A percentile compares a stretch with the other conserved stretches of the same genome.
Conservation (phyloP, 2,113 vertebrate species). For the Mandrillus leucophaeus region DNA sequence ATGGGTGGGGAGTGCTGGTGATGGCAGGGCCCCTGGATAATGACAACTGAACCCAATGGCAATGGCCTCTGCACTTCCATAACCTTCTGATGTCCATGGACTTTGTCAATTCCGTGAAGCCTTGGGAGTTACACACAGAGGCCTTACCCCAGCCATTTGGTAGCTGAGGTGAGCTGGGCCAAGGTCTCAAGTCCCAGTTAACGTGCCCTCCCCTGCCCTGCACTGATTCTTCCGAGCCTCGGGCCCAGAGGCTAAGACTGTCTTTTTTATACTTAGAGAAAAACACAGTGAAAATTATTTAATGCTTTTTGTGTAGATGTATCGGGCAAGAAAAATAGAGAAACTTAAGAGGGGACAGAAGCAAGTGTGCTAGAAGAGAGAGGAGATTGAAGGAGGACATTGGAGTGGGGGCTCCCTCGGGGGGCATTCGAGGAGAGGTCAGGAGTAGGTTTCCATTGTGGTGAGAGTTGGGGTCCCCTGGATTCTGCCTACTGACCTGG, state of each 20-base stretch:
- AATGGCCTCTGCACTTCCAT: neutral
- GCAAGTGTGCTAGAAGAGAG: neutral
- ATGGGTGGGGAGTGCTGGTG: accelerated
- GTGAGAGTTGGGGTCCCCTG: neutral
- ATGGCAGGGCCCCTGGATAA: neutral
- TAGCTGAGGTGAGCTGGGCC: neutral
- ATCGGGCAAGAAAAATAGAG: neutral
- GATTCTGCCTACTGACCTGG: neutral
- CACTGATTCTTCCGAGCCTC: neutral
- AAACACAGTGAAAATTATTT: neutral
- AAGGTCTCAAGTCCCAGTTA: neutral
- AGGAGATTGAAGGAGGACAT: neutral
- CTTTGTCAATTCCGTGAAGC: neutral
- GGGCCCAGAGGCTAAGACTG: neutral
- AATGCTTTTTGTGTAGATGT: neutral
- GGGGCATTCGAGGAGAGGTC: accelerated
- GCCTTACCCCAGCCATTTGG: neutral
- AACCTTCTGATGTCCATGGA: too few species aligned
- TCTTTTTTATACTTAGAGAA: neutral
- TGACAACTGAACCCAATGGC: neutral
- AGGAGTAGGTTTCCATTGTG: neutral
- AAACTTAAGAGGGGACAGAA: neutral
- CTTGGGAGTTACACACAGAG: neutral
- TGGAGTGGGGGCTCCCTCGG: too few species aligned
- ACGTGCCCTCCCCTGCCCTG: accelerated